A percentile compares a stretch with the other conserved stretches of the same genome.
phyloP scores from a whole-genome alignment of 2,888 invertebrate species.

The Harmothoe impar region DNA sequence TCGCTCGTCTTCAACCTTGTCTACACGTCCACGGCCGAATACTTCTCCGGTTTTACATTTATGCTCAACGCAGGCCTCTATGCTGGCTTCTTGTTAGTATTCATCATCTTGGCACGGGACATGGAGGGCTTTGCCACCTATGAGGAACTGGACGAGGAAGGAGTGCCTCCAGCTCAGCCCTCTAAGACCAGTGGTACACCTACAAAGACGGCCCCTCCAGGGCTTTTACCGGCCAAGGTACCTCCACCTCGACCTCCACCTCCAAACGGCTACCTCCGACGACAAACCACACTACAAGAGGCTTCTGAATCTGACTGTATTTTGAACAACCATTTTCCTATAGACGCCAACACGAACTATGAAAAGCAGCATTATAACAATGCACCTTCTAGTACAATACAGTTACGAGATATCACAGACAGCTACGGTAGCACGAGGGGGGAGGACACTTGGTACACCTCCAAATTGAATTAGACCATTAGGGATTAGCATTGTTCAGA shows the following conservation, averaged over 20 bases:
- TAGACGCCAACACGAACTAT: constrained; percentile 42
- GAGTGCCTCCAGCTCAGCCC: not conserved
- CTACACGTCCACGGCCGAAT: constrained; percentile 78
- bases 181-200: not conserved
- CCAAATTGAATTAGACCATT: constrained; percentile 22
- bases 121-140: constrained; percentile 44
- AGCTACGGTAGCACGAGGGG: constrained; percentile 44
- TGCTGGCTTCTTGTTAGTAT: constrained; percentile 53
- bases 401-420: constrained; percentile 50
- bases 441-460: constrained; percentile 50
- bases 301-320: constrained; percentile 49
- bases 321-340: constrained; percentile 50
- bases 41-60: constrained; percentile 79
- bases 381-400: constrained; percentile 21
- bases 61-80: constrained; percentile 59
- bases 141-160: constrained; percentile 57
- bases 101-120: constrained; percentile 47
- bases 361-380: constrained; percentile 1
- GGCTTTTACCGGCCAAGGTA: constrained; percentile 14
- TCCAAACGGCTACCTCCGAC: constrained; percentile 42
- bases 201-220: not conserved
- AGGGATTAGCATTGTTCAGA: not conserved
- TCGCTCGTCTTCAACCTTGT: constrained; percentile 83
- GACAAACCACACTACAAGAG: constrained; percentile 34
- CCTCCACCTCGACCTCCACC: constrained; percentile 44